A percentile compares a stretch with the other conserved stretches of the same genome.
Evolutionary conservation across 2,113 vertebrate species (phyloP).

Genomic region (Orientallactaga bullata): DNA sequence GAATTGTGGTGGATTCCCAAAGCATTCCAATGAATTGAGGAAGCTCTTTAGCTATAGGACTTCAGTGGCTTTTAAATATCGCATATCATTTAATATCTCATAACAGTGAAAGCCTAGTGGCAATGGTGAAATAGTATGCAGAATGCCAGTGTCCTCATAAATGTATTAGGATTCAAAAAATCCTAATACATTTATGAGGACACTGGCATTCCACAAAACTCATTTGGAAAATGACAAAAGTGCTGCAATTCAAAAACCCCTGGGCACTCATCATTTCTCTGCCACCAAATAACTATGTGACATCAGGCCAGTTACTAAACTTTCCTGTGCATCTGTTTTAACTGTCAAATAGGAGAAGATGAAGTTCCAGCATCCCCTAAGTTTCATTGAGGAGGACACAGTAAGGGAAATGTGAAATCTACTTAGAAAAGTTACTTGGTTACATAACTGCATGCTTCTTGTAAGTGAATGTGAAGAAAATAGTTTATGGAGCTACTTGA

Average conservation of each 20-base stretch:
- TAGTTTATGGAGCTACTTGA: conserved; percentile 10
- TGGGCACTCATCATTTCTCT: neutral
- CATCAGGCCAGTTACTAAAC: neutral
- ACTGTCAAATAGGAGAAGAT: neutral
- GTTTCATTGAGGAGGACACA: neutral
- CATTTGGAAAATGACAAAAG: conserved; percentile 13
- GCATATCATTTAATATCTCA: neutral
- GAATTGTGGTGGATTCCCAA: neutral
- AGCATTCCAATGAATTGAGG: neutral
- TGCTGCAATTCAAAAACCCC: neutral
- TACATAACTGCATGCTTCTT: neutral
- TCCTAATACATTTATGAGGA: conserved; percentile 26
- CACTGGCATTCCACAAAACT: neutral
- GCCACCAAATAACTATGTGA: neutral
- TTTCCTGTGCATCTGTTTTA: neutral
- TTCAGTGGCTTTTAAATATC: neutral
- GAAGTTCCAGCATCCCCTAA: neutral
- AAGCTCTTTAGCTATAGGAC: neutral
- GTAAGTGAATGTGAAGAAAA: conserved; percentile 22
- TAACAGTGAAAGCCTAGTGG: neutral
- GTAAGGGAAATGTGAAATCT: neutral
- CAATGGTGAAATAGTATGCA: neutral
- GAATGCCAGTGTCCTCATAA: too few relatives aligned
- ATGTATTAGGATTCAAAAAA: neutral
- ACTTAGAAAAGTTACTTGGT: neutral